phyloP scores from a whole-genome alignment of 2,888 invertebrate genomes.

The Quadroppia sp. region DNA sequence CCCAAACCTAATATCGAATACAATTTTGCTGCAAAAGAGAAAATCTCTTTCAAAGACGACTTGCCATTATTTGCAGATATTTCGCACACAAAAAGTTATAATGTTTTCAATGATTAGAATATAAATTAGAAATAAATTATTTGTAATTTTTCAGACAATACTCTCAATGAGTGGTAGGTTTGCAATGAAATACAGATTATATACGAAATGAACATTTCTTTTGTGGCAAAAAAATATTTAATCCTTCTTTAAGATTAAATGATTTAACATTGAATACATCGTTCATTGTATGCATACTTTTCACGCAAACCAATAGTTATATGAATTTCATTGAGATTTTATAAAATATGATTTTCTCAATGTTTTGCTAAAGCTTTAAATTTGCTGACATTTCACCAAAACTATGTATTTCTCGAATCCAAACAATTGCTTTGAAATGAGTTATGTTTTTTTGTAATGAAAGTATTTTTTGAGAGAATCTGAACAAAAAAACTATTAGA shows the following conservation, averaged over 20 bases:
- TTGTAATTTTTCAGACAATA: background rate
- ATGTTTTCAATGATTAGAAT: background rate
- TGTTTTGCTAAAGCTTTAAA: constrained; percentile 8
- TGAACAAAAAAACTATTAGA: too few species aligned
- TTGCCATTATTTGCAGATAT: background rate
- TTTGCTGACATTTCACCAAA: background rate
- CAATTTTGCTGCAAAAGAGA: constrained; percentile 2
- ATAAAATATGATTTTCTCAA: background rate
- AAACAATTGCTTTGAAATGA: background rate
- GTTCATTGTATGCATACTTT: constrained; percentile 11
- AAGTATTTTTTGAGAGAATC: background rate
- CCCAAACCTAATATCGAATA: constrained; percentile 4
- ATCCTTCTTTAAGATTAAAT: constrained; percentile 16
- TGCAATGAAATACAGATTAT: background rate
- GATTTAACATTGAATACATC: constrained; percentile 1
- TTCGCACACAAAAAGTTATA: background rate
- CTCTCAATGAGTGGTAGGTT: background rate
- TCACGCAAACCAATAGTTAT: background rate
- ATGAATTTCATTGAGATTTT: constrained; percentile 3
- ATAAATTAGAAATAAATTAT: background rate
- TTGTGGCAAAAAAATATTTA: background rate
- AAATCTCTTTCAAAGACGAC: background rate
- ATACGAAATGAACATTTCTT: background rate
- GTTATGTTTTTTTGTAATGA: background rate
- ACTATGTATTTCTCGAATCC: background rate